Evolutionary conservation across 2,113 vertebrate species (phyloP).

Genomic region (Clarias macrocephalus): DNA sequence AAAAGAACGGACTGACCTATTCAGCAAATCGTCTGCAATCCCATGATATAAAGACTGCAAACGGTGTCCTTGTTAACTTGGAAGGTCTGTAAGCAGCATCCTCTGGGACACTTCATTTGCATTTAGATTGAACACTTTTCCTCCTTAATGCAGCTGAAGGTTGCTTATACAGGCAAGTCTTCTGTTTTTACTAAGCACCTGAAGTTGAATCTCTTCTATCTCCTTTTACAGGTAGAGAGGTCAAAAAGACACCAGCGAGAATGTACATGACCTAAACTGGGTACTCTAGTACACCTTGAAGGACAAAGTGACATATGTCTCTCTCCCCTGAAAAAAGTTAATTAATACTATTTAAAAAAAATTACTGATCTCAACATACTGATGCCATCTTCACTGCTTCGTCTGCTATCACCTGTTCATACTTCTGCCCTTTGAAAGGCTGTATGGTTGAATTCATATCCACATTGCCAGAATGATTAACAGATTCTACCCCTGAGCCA

Average conservation of each 20-base stretch:
- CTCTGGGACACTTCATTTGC: slow-evolving; percentile 43
- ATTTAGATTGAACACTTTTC: slow-evolving; percentile 52
- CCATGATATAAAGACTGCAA: slow-evolving; percentile 22
- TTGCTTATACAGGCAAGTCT: background rate
- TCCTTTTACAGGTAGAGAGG: slow-evolving; percentile 21
- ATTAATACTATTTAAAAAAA: background rate
- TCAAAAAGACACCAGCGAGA: background rate
- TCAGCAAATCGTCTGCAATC: background rate
- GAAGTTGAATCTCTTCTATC: background rate
- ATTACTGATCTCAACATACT: background rate
- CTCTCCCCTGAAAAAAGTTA: background rate
- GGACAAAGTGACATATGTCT: too few species aligned
- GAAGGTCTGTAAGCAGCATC: slow-evolving; percentile 3
- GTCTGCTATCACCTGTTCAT: background rate
- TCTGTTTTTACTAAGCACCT: slow-evolving; percentile 31
- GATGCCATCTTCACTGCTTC: background rate
- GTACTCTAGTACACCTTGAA: background rate
- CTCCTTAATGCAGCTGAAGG: slow-evolving; percentile 3
- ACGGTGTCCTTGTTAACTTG: slow-evolving; percentile 24
- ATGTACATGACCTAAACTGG: background rate
- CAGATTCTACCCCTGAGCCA: background rate
- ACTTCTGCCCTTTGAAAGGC: background rate
- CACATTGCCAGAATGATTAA: background rate
- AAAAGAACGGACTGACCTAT: background rate
- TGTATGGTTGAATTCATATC: background rate